Conservation (phyloP, 1,140 invertebrate genomes). For the Leptinotarsa lineolata region DNA sequence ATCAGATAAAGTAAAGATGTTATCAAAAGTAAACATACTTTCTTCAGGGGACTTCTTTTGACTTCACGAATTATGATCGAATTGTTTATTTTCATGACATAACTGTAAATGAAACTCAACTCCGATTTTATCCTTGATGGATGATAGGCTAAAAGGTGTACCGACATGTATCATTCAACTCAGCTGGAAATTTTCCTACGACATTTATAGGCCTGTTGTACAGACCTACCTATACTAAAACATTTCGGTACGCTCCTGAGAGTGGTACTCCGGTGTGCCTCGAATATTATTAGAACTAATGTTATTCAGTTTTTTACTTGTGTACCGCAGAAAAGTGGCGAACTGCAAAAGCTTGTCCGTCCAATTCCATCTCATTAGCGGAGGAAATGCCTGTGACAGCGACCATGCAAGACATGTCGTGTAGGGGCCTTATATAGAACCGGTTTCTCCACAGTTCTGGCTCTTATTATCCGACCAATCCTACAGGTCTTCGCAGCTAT, state of each 20-base stretch:
- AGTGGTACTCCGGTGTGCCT: conserved; percentile 30
- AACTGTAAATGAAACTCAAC: no score
- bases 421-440: conserved; percentile 55
- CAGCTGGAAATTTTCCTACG: no score
- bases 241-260: not conserved
- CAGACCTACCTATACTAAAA: not conserved
- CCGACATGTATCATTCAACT: no score
- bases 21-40: no score
- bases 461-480: conserved; percentile 48
- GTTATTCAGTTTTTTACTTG: conserved; percentile 44
- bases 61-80: no score
- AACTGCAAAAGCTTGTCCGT: conserved; percentile 54
- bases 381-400: conserved; percentile 55
- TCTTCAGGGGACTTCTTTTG: no score
- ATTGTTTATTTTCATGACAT: no score
- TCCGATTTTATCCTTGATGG: no score
- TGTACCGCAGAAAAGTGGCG: conserved; percentile 46
- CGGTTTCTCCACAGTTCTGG: conserved; percentile 46
- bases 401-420: conserved; percentile 50
- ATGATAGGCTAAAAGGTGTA: no score
- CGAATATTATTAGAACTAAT: conserved; percentile 47
- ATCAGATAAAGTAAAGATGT: no score
- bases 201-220: no score
- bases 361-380: conserved; percentile 57
- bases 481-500: conserved; percentile 48